These are phyloP conservation scores for Philaethria dido DNA, from an alignment of 2,888 invertebrate genomes.

Conservation along the genomic window DNA sequence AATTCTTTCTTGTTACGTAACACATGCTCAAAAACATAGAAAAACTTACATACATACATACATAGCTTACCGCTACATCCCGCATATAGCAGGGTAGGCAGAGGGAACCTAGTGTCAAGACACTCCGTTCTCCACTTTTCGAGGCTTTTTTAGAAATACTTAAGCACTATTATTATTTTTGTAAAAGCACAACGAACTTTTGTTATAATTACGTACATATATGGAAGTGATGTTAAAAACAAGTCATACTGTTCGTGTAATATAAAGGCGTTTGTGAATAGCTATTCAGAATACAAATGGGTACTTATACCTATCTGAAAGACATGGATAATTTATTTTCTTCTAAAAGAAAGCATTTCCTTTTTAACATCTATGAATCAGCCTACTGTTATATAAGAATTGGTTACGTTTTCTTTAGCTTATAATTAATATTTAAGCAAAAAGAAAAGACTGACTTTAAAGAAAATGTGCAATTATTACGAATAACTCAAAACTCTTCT, in stretches of 20 bases:
- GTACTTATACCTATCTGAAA: not conserved
- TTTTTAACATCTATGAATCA: not conserved
- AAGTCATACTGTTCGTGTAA: not conserved
- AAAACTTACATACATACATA: too few relatives aligned
- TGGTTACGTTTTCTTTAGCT: too few relatives aligned
- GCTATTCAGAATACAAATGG: conserved; percentile 2
- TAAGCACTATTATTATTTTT: not conserved
- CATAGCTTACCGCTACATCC: too few relatives aligned
- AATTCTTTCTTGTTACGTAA: too few relatives aligned
- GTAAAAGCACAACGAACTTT: not conserved
- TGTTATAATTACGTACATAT: not conserved
- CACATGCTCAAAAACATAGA: not conserved
- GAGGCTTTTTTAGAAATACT: too few relatives aligned
- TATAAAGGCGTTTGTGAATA: not conserved
- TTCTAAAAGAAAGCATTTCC: conserved; percentile 8
- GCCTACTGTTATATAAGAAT: not conserved
- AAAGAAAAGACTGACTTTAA: too few relatives aligned
- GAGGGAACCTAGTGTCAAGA: too few relatives aligned
- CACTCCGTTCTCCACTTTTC: too few relatives aligned
- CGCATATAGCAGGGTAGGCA: too few relatives aligned
- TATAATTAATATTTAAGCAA: too few relatives aligned
- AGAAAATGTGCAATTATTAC: too few relatives aligned
- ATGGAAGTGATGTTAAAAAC: not conserved
- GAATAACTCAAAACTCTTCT: too few relatives aligned
- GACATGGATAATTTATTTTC: not conserved